Evolutionary conservation across 2,888 invertebrate genomes (phyloP).

Genomic region (Tenthredo amoena): DNA sequence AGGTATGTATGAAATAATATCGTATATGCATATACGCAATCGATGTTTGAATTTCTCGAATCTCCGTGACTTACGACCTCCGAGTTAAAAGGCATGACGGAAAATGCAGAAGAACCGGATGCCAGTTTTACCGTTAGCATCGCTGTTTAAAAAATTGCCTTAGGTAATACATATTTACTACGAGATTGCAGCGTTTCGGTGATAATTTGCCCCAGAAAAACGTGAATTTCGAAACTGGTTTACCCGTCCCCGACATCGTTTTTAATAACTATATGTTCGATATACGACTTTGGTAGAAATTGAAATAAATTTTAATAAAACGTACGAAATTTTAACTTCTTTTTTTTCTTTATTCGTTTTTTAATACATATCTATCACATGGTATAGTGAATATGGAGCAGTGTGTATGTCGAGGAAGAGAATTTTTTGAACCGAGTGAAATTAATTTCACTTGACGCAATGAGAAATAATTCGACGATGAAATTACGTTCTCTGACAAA

Average conservation of each 20-base stretch:
- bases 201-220: not conserved
- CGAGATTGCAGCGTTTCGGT: not conserved
- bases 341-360: not conserved
- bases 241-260: not conserved
- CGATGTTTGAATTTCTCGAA: not conserved
- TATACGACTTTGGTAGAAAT: not conserved
- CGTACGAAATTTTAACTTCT: not conserved
- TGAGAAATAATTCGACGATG: not conserved
- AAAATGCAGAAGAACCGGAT: constrained; percentile 42
- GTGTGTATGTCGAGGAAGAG: not conserved
- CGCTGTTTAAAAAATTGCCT: not conserved
- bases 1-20: not conserved
- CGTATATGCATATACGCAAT: not conserved
- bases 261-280: no score
- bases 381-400: not conserved
- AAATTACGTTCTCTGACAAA: not conserved
- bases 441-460: not conserved
- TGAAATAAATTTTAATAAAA: not conserved
- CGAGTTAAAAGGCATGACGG: not conserved
- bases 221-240: not conserved
- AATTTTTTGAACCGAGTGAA: not conserved
- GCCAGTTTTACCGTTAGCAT: constrained; percentile 38
- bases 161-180: constrained; percentile 7
- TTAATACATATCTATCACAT: not conserved
- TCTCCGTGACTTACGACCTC: not conserved